Conservation (phyloP, 2,113 vertebrate species). For the Thamnophis sirtalis region DNA sequence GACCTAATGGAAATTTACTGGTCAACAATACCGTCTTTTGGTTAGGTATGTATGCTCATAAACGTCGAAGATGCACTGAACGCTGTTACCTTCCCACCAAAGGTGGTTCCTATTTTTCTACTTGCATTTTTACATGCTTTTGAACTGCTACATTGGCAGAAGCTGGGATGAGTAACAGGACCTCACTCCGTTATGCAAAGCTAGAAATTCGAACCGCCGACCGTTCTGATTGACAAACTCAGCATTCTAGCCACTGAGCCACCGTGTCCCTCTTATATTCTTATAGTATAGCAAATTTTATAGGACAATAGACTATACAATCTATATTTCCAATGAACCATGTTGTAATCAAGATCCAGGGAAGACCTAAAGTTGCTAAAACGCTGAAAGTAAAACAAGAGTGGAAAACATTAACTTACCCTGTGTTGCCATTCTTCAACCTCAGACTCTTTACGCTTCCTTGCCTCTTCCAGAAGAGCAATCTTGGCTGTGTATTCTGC, state of each 20-base stretch:
- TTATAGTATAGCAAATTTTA: neutral
- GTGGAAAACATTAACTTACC: slow-evolving; percentile 66
- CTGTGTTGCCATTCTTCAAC: slow-evolving; percentile 85
- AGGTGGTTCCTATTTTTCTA: no score
- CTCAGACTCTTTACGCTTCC: slow-evolving; percentile 84
- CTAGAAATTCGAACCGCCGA: no score
- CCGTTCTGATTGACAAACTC: no score
- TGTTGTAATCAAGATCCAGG: neutral
- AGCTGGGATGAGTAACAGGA: no score
- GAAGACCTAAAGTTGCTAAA: neutral
- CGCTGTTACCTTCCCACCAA: no score
- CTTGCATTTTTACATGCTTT: no score
- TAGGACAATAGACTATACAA: neutral
- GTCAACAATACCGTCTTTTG: neutral
- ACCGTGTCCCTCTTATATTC: neutral
- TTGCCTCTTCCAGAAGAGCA: slow-evolving; percentile 84
- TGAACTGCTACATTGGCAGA: no score
- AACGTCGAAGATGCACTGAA: no score
- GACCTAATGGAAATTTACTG: neutral
- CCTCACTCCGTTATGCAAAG: no score
- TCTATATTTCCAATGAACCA: neutral
- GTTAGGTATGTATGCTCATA: neutral
- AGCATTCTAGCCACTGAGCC: no score
- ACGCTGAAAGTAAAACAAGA: neutral
- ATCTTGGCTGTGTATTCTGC: slow-evolving; percentile 87